These are phyloP conservation scores for Mus minutoides DNA, from an alignment of 2,797 vertebrate genomes.

Conservation along the genomic window DNA sequence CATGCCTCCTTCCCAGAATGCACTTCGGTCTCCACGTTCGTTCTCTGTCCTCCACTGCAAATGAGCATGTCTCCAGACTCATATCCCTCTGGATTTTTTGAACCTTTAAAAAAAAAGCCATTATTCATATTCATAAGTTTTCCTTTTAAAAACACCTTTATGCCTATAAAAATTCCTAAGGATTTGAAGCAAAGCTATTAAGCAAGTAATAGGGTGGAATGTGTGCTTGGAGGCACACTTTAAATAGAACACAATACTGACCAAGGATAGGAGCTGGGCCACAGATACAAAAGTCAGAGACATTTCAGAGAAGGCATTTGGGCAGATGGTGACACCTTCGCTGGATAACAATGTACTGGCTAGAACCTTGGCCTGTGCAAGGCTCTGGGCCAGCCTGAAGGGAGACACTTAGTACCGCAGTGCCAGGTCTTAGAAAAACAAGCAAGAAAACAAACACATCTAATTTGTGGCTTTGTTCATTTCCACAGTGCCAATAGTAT, in stretches of 20 bases:
- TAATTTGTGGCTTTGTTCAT: not conserved
- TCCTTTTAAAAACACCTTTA: constrained; percentile 38
- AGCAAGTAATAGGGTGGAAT: not conserved
- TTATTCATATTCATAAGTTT: not conserved
- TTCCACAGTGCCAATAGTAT: not conserved
- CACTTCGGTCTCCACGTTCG: not conserved
- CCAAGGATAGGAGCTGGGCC: not conserved
- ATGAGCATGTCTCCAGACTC: not conserved
- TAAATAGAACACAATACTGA: not conserved
- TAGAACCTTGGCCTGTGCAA: not conserved
- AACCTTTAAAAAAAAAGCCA: not conserved
- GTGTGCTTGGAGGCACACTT: not conserved
- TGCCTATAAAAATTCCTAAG: not conserved
- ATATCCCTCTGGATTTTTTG: not conserved
- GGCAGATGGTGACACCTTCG: not conserved
- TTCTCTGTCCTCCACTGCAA: not conserved
- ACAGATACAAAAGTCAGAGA: not conserved
- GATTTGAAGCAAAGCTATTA: constrained; percentile 31
- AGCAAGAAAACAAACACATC: not conserved
- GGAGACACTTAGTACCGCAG: not conserved
- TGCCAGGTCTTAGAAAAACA: not conserved
- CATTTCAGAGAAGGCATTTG: not conserved
- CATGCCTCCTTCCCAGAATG: not conserved
- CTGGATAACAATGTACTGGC: not conserved
- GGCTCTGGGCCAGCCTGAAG: not conserved